phyloP scores from a whole-genome alignment of 2,888 invertebrate genomes.

The Nephrotoma appendiculata region DNA sequence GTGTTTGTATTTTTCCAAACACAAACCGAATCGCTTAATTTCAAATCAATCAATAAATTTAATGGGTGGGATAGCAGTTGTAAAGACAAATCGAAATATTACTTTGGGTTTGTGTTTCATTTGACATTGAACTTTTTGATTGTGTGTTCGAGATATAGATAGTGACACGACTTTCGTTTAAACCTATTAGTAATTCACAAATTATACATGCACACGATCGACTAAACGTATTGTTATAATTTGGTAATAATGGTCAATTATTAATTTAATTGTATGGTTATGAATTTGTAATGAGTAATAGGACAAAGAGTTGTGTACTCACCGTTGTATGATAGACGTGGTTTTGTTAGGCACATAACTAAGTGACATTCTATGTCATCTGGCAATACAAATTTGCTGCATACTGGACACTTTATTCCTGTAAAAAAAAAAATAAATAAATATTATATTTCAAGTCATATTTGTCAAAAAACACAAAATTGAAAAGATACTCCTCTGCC shows the following conservation, averaged over 20 bases:
- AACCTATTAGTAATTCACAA: background rate
- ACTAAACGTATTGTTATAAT: background rate
- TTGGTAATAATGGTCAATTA: background rate
- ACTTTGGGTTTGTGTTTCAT: background rate
- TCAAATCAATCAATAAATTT: background rate
- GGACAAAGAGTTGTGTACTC: slow-evolving; percentile 18
- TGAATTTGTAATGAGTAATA: background rate
- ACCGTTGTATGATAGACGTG: slow-evolving; percentile 98
- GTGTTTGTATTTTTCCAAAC: background rate
- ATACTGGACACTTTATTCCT: slow-evolving; percentile 99
- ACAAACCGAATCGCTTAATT: background rate
- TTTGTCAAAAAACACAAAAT: too few species aligned
- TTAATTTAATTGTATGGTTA: background rate
- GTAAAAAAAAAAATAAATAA: slow-evolving; percentile 26
- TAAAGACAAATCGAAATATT: background rate
- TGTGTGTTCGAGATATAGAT: background rate
- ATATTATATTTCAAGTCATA: background rate
- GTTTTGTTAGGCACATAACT: slow-evolving; percentile 99
- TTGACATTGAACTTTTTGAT: slow-evolving; percentile 2
- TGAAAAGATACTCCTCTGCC: too few species aligned
- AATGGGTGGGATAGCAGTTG: background rate
- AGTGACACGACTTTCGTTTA: background rate
- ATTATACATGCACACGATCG: background rate
- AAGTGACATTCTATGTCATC: slow-evolving; percentile 99
- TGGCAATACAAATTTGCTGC: slow-evolving; percentile 94